Base-by-base conservation (phyloP, 2,888 invertebrate species). In the Ypsolopha sequella region DNA sequence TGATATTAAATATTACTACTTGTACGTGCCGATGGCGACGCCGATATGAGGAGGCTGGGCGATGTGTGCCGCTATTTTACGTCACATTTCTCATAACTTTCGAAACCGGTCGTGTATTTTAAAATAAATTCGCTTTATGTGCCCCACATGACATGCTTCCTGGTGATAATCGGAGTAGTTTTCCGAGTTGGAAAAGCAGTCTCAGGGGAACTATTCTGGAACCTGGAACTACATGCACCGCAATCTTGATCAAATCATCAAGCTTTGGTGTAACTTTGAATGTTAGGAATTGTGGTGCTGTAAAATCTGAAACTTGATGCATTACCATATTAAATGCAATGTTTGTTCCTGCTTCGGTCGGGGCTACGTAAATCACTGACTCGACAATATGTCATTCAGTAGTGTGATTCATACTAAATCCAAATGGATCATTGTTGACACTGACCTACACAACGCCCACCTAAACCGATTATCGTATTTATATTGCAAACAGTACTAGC, bases 1-100 rank as follows among this genome's bases (percentile, higher is more conserved):
- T 59, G 60, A 64, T 66, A 68, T 68, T 66, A 64, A 64, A 51
- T 52, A 64, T 62, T 62, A 62, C 62, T 48, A 45, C 62, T 51
- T 58, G 65, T 62, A 70, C 70, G 71, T 72, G 68, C 65, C 59
- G 66, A 68, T 65, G 52, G 54, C 52, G 49, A 38, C 47, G 55
- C 54, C 49, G 65, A 65, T 65, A 65, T 52, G 50, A 52, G 43
- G 53, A 55, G 54, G 49, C 14, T 41, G 44, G 50, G 54, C 45
- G 54, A 51, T 53, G 36, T 53, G 10, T 10, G 14, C 45, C 34
- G 45, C 45, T 47, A 50, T 52, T 63, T 62, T 60, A 51, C 56
- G 60, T 56, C 61, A 61, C 56, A 55, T 51, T 52, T 38, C 50
- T 50, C 53, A 50, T 54, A 48, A 43, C 48, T 58, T 58, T 58